Base-by-base conservation (phyloP, 92 coral and sea anemone species). In the Umimayanthus kanabou region DNA sequence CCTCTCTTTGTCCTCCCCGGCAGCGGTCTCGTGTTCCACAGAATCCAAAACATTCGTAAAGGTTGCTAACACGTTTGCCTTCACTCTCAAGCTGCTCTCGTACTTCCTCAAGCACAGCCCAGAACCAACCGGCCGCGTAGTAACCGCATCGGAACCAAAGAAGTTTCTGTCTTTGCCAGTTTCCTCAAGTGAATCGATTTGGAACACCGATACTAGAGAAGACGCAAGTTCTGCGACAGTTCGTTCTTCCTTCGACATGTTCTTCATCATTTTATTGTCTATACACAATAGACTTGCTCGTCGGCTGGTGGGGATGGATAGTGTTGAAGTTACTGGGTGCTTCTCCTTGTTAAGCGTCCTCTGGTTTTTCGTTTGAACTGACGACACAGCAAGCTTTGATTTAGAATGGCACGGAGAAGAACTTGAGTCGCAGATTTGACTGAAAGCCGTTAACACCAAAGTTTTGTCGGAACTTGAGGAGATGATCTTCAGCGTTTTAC, bases 401-500 rank as follows among this genome's bases (percentile, higher is more conserved):
- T 39, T 5, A 43, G 76, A 9, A 18, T 7, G 61, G 16, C 57
- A 49, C 23, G 67, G 76, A 29, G 86, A 82, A 39, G 42, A 69
- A 5, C 64, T 45, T 53, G 39, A 39, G 30, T 82, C 76, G 37
- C 77, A 67, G 7, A 91, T 82, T 23, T 93, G 95, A 37, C 91
- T 81, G 18, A 95, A 74, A 10, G 95, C 98, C 18, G 69, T 86
- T 45, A 95, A 64, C 0, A 91, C 85, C 22, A 90, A 72, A 9
- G 84, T 40, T 55, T 85, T 95, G 91, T 95, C 94, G 4, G 95
- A 82, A 47, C 88, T 85, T 23, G 80, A 42, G 3, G 92, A 85
- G 26, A 95, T 89, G 85, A 90, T 95, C 81, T 73, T 93, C 61
- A 95, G 75, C 22, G 92, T 94, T 72, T 49, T 72, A 66, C 98